Conservation (phyloP, 2,888 invertebrate genomes). For the Atherix ibis region DNA sequence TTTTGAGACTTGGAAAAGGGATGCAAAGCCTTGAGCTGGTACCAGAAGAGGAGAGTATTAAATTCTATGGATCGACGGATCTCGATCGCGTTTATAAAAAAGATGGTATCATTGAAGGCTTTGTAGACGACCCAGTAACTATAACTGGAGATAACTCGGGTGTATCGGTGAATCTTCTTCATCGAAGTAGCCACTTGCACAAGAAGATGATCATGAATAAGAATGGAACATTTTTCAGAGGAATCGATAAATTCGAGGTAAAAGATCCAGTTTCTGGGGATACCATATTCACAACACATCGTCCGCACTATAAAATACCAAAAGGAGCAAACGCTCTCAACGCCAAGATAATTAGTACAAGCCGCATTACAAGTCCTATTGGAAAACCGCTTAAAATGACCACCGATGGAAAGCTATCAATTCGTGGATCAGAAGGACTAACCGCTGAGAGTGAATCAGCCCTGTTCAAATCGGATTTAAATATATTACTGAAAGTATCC, state of each 20-base stretch:
- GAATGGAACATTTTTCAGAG: conserved; percentile 51
- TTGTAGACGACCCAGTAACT: conserved; percentile 37
- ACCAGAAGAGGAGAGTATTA: conserved; percentile 53
- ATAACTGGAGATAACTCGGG: conserved; percentile 23
- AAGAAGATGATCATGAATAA: conserved; percentile 41
- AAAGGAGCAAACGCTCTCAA: conserved; percentile 47
- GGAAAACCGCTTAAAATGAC: conserved; percentile 48
- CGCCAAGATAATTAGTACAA: conserved; percentile 51
- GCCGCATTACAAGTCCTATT: conserved; percentile 57
- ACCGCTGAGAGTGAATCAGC: conserved; percentile 55
- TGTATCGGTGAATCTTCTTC: conserved; percentile 31
- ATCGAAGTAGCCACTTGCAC: conserved; percentile 29
- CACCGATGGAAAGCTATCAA: conserved; percentile 46
- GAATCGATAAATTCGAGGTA: conserved; percentile 51
- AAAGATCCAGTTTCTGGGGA: conserved; percentile 46
- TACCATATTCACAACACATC: conserved; percentile 57
- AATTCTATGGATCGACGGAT: conserved; percentile 63
- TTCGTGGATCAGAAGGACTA: conserved; percentile 69
- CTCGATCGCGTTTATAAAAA: conserved; percentile 61
- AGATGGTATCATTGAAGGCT: conserved; percentile 49
- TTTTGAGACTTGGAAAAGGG: conserved; percentile 62
- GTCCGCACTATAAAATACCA: conserved; percentile 54
- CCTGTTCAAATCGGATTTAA: conserved; percentile 61
- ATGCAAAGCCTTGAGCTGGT: conserved; percentile 76
- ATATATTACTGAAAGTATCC: conserved; percentile 59